These are phyloP conservation scores for Mimachlamys varia DNA, from an alignment of 2,888 invertebrate species.

Conservation along the genomic window DNA sequence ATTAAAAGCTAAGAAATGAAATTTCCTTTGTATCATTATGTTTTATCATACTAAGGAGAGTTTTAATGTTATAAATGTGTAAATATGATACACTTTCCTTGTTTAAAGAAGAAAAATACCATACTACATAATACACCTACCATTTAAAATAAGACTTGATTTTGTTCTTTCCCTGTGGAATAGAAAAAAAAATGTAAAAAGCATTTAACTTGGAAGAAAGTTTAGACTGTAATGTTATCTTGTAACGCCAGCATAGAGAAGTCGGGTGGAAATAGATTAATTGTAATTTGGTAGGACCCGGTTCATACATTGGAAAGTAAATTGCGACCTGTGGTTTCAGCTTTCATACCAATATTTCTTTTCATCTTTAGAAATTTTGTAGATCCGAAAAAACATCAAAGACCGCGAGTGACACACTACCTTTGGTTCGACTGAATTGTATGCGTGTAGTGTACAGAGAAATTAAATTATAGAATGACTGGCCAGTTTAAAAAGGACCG, in stretches of 20 bases:
- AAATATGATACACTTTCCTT: no score
- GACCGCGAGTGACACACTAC: background rate
- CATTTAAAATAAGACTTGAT: no score
- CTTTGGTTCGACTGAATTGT: background rate
- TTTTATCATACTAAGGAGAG: no score
- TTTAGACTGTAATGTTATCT: background rate
- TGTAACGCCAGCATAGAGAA: background rate
- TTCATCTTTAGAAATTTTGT: background rate
- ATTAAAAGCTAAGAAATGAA: no score
- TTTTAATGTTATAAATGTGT: no score
- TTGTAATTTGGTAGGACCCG: background rate
- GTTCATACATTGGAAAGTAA: conserved; percentile 26
- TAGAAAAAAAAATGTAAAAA: conserved; percentile 11
- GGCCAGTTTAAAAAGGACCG: background rate
- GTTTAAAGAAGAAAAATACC: no score
- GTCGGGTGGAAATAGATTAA: background rate
- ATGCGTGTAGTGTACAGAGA: background rate
- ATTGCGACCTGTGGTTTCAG: conserved; percentile 7
- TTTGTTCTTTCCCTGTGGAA: background rate
- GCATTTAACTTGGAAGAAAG: background rate
- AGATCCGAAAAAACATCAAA: conserved; percentile 27
- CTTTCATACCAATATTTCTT: conserved; percentile 31
- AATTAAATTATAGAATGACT: conserved; percentile 24
- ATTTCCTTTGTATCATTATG: no score
- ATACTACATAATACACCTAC: no score